A percentile compares a stretch with the other conserved stretches of the same genome.
Conservation (phyloP, 1,140 invertebrate genomes). For the Drosophila arizonae region DNA sequence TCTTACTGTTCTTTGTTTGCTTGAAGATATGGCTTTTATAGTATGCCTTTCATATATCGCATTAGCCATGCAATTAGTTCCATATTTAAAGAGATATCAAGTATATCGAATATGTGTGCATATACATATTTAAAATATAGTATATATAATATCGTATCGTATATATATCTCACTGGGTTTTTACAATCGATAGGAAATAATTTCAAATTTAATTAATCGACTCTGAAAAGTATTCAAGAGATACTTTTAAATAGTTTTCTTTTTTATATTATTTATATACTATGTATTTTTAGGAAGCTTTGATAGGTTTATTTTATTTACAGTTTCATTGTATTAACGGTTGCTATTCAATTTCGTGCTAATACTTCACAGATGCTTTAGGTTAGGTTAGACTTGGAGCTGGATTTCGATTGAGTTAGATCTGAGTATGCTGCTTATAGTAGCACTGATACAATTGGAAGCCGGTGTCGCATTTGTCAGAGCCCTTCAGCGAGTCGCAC, state of each 20-base stretch:
- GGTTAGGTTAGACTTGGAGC: slow-evolving; percentile 4
- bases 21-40: too few relatives aligned
- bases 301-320: neutral
- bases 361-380: slow-evolving; percentile 32
- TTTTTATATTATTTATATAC: neutral
- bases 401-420: slow-evolving; percentile 27
- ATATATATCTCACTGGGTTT: too few relatives aligned
- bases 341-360: neutral
- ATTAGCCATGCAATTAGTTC: too few relatives aligned
- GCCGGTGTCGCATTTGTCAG: slow-evolving; percentile 65
- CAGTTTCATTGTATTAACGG: neutral
- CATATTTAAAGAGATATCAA: too few relatives aligned
- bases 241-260: too few relatives aligned
- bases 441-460: slow-evolving; percentile 68
- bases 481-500: slow-evolving; percentile 54
- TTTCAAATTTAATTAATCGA: too few relatives aligned
- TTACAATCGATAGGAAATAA: too few relatives aligned
- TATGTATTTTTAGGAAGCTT: neutral
- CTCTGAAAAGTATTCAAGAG: too few relatives aligned
- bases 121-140: too few relatives aligned
- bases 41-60: too few relatives aligned
- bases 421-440: slow-evolving; percentile 39
- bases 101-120: too few relatives aligned
- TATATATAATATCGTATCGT: too few relatives aligned
- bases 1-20: neutral